Percentiles rank a stretch among this genome's conserved stretches.
Evolutionary conservation across 2,888 invertebrate species (phyloP).

Genomic region (Lasioglossum oenotherae): DNA sequence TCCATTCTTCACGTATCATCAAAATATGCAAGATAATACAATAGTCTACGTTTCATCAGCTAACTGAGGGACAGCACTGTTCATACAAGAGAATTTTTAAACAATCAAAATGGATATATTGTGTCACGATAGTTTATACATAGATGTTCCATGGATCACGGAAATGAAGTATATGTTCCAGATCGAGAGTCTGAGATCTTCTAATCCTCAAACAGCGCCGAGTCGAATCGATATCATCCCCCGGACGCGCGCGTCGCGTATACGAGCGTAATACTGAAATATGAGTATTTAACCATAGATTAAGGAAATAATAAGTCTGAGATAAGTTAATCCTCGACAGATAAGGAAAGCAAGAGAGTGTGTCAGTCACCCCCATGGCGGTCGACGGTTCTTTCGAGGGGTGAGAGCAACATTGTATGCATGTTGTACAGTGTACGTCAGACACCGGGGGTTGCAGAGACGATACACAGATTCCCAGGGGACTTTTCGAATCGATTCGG

Average conservation of each 20-base stretch:
- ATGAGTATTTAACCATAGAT: slow-evolving; percentile 84
- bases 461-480: slow-evolving; percentile 81
- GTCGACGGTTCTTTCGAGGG: slow-evolving; percentile 65
- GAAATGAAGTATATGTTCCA: no score
- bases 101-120: neutral
- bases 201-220: slow-evolving; percentile 48
- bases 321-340: slow-evolving; percentile 83
- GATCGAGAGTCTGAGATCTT: neutral
- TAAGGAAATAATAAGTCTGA: slow-evolving; percentile 83
- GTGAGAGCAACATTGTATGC: slow-evolving; percentile 74
- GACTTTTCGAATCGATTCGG: slow-evolving; percentile 83
- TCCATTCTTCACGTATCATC: neutral
- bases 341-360: slow-evolving; percentile 76
- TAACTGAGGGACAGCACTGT: neutral
- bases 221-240: slow-evolving; percentile 45
- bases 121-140: no score
- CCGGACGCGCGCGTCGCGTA: slow-evolving; percentile 32
- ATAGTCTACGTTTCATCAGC: neutral
- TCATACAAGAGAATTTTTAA: neutral
- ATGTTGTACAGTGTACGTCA: slow-evolving; percentile 74
- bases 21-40: neutral
- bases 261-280: slow-evolving; percentile 81
- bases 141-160: no score
- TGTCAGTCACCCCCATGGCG: slow-evolving; percentile 47
- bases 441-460: slow-evolving; percentile 62